Base-by-base conservation (phyloP, 2,888 invertebrate species). In the Meiosimyza decipiens region DNA sequence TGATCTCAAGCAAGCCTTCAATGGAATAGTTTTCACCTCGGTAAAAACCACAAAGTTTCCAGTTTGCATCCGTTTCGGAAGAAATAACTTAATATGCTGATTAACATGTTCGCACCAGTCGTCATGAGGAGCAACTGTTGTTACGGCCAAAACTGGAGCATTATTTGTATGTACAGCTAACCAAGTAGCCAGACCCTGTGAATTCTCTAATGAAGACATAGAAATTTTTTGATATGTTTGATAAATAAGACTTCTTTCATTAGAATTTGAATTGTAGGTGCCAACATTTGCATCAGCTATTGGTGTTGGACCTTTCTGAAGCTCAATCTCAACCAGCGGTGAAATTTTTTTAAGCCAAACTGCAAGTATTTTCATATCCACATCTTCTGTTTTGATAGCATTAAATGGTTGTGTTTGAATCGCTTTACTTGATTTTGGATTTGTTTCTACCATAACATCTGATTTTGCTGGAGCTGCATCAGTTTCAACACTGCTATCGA, bases 341-440 rank as follows among this genome's bases (percentile, higher is more conserved):
- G 84, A 89, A 33, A 89, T 87, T 75, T 84, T 84, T 16, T 84
- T 85, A n/a, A 90, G 74, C 87, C 88, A 90, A 33, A 81, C 81
- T 11, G 88, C 88, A 70, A 90, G 76, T 72, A 87, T 88, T 12
- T 86, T 81, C 77, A 88, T 87, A 79, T 89, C 88, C 69, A 79
- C 79, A 2, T 77, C 79, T 1, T 77, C 75, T 0, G 70, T 75
- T 47, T 18, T 70, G n/a, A 59, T 28, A 2, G 18, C 22, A 11
- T 63, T 70, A 2, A 72, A 66, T 2, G 73, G 51, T 55, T 87
- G 85, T 0, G 89, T 89, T 85, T 89, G 89, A 1, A 85, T 85
- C 83, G 78, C 74, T 6, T 76, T 76, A 67, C 80, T 71, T 16
- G 73, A 70, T 60, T 69, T 80, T 49, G 77, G 76, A 62, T 81